A percentile compares a stretch with the other conserved stretches of the same genome.
phyloP scores from a whole-genome alignment of 2,113 vertebrate genomes.

The Pithys albifrons region DNA sequence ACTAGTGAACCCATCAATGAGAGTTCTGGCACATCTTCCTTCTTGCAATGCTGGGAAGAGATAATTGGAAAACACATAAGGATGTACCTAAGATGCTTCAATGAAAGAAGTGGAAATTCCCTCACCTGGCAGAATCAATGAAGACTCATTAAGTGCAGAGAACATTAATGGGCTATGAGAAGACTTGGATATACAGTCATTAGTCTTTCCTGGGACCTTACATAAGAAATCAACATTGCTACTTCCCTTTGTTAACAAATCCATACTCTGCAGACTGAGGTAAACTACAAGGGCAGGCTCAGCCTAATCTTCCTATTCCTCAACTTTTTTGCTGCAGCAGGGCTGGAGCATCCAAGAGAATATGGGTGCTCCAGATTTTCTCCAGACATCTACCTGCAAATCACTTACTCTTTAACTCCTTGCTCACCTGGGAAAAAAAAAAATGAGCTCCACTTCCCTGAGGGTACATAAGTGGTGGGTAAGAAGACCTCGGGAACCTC shows the following conservation, averaged over 20 bases:
- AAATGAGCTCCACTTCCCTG: not conserved
- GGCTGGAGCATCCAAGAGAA: not conserved
- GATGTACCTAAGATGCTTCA: not conserved
- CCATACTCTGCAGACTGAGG: not conserved
- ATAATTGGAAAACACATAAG: not conserved
- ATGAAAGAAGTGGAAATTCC: not conserved
- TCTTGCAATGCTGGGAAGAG: not conserved
- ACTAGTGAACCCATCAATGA: not conserved
- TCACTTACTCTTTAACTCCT: not conserved
- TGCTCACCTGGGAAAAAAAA: not conserved
- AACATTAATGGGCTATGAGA: not conserved
- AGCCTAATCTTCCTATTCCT: no score
- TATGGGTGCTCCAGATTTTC: not conserved
- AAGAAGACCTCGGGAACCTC: no score
- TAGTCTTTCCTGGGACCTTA: not conserved
- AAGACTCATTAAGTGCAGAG: not conserved
- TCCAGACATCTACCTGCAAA: not conserved
- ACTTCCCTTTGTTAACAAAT: not conserved
- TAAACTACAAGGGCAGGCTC: not conserved
- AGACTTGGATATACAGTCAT: not conserved
- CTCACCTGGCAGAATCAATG: not conserved
- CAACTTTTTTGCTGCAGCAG: not conserved
- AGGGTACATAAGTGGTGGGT: no score
- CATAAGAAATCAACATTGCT: not conserved
- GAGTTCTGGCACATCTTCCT: not conserved